Evolutionary conservation across 2,888 invertebrate genomes (phyloP), one percentile per base, ranked within the genome.

Genomic region (Punctoribates punctum): DNA sequence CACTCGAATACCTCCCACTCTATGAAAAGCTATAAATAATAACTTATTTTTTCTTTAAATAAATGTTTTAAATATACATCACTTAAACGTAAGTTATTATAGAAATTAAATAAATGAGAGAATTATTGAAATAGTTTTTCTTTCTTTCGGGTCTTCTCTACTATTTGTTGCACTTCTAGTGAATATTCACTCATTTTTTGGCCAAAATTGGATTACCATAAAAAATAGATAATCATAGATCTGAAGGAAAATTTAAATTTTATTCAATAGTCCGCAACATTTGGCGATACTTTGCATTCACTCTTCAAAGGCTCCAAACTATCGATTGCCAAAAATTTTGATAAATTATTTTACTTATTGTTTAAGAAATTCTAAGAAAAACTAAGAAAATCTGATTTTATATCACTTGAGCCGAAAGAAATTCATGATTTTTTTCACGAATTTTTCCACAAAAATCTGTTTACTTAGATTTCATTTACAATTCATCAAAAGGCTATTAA

Each of bases 41-140:
- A 42, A 67, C 38, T 29, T 15, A 11, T 51, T 60, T 60, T 60
- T 57, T 57, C 23, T 57, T 57, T 57, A 42, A 42, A 42, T 42
- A 42, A 42, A 42, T 42, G 42, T 57, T 20, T 57, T 23, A 34
- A 62, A 62, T 62, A 29, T 62, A 62, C 34, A 42, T 42, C 13
- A 13, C 6, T 62, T 62, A 17, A 62, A 25, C n/a, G 6, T 13
- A 60, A 60, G 23, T 62, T 62, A 62, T 62, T 62, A 62, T 34
- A 29, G 29, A 34, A 34, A 62, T 62, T 29, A 62, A 29, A 62
- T 29, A 62, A 62, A 62, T 62, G 62, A 62, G 62, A 62, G n/a
- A 29, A 29, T 29, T 62, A 62, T 62, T 62, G 17, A 62, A 62
- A 62, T 62, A 42, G 13, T 42, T 42, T 13, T 42, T 8, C 11